Conservation (phyloP, 2,113 vertebrate species). For the Heliornis fulica region DNA sequence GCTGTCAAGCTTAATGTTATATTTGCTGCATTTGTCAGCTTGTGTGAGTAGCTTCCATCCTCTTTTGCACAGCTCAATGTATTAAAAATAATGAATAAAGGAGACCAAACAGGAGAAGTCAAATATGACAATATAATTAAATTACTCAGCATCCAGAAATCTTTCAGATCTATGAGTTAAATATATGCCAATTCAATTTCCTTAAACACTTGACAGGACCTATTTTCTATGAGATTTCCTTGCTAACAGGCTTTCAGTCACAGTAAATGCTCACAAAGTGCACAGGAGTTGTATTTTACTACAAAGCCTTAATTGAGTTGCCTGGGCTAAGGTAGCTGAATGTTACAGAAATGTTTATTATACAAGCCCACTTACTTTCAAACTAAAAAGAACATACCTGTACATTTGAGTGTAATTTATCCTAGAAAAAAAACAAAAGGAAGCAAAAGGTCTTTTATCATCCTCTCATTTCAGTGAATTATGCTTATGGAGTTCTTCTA, state of each 20-base stretch:
- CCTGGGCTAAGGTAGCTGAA: slow-evolving; percentile 66
- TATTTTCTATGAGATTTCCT: slow-evolving; percentile 66
- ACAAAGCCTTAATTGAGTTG: slow-evolving; percentile 71
- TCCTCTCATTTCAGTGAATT: slow-evolving; percentile 61
- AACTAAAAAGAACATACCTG: slow-evolving; percentile 58
- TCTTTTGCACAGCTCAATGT: background rate
- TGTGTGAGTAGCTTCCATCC: background rate
- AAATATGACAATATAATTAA: slow-evolving; percentile 60
- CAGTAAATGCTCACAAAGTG: slow-evolving; percentile 68
- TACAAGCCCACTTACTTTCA: slow-evolving; percentile 67
- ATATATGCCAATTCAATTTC: slow-evolving; percentile 66
- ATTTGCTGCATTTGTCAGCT: background rate
- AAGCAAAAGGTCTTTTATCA: slow-evolving; percentile 64
- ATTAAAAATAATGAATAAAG: slow-evolving; percentile 58
- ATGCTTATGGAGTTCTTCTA: slow-evolving; percentile 46
- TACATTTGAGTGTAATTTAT: slow-evolving; percentile 58
- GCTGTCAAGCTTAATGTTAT: background rate
- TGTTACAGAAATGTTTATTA: slow-evolving; percentile 74
- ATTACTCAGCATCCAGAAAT: slow-evolving; percentile 53
- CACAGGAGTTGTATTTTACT: slow-evolving; percentile 71
- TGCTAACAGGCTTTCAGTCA: slow-evolving; percentile 69
- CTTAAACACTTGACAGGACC: slow-evolving; percentile 70
- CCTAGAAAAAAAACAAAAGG: background rate
- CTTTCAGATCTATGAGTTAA: slow-evolving; percentile 36
- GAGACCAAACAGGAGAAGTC: background rate